A percentile compares a stretch with the other conserved stretches of the same genome.
These are phyloP conservation scores for Umimayanthus chanpuru DNA, from an alignment of 92 coral and sea anemone genomes.

Conservation along the genomic window DNA sequence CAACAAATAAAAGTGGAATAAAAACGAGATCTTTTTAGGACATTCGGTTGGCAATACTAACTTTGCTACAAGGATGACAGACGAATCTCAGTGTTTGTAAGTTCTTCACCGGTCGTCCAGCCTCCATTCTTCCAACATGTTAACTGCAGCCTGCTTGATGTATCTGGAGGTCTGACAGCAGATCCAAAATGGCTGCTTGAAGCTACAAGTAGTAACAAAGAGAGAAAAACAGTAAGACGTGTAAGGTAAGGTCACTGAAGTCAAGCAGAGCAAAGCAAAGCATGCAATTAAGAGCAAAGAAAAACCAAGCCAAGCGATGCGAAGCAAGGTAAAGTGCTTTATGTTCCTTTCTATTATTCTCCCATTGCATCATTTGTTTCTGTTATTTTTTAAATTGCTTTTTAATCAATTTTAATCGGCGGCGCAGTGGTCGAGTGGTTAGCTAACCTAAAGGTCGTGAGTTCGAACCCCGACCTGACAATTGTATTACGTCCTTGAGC, in stretches of 20 bases:
- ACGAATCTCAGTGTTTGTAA: neutral
- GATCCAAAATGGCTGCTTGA: conserved; percentile 35
- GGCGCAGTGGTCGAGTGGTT: too few species aligned
- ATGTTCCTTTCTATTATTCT: too few species aligned
- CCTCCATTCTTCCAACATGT: neutral
- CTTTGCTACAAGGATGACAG: neutral
- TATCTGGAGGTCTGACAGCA: conserved; percentile 19
- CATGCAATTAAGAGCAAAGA: neutral
- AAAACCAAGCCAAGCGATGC: too few species aligned
- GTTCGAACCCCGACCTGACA: too few species aligned
- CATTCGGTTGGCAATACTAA: neutral
- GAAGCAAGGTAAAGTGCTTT: too few species aligned
- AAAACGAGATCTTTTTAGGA: too few species aligned
- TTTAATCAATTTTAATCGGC: too few species aligned
- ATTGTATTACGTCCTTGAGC: too few species aligned
- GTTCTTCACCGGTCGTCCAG: neutral
- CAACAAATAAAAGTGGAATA: neutral
- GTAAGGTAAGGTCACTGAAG: neutral
- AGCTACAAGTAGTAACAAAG: conserved; percentile 1
- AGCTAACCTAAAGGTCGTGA: too few species aligned
- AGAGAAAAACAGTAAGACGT: neutral
- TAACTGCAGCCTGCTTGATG: conserved; percentile 10
- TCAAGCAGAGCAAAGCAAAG: neutral
- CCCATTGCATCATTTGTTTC: too few species aligned
- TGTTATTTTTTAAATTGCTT: too few species aligned